Evolutionary conservation across 2,888 invertebrate species (phyloP), one percentile per base, ranked within the genome.

Genomic region (Sminthurides aquaticus): DNA sequence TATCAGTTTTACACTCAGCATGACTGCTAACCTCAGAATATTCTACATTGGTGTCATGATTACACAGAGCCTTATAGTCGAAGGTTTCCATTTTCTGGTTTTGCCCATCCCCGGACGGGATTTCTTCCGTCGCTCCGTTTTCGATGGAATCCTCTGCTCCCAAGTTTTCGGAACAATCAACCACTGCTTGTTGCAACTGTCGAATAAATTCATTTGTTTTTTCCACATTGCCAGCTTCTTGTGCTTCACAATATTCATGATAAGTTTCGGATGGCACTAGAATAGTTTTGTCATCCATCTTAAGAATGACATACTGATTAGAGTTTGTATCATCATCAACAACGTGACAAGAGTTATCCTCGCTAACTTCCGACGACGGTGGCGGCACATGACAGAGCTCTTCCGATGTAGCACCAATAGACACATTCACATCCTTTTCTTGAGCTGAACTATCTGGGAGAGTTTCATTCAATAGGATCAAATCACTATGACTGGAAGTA

Each of bases 211-310:
- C 20, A 11, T 27, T 26, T 8, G 26, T 22, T 27, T 28, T 60
- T 26, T 60, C 27, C 2, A 18, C 60, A 52, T 60, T 52, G 20
- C 52, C 52, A n/a, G 25, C 28, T 27, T 52, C 49, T 27, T 60
- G 60, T 18, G 60, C 60, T n/a, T 60, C 60, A 52, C 49, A 52
- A 24, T 60, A 60, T 52, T 60, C 27, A 52, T 28, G 49, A 54
- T 49, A 60, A 2, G 60, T 20, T 18, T 48, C 52, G 2, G 49
- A 18, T n/a, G 60, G 60, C 20, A 60, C 28, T 18, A 60, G 24
- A 8, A 60, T 15, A 18, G 60, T 60, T 29, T 60, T 48, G 28
- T 24, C 26, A 11, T 48, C 60, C 27, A 49, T 52, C 20, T 60
- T 48, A 15, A 60, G 34, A 27, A 60, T 28, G 27, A 60, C 52